A percentile compares a stretch with the other conserved stretches of the same genome.
These are phyloP conservation scores for Chelidonichthys spinosus DNA, from an alignment of 2,797 vertebrate species.

Conservation along the genomic window DNA sequence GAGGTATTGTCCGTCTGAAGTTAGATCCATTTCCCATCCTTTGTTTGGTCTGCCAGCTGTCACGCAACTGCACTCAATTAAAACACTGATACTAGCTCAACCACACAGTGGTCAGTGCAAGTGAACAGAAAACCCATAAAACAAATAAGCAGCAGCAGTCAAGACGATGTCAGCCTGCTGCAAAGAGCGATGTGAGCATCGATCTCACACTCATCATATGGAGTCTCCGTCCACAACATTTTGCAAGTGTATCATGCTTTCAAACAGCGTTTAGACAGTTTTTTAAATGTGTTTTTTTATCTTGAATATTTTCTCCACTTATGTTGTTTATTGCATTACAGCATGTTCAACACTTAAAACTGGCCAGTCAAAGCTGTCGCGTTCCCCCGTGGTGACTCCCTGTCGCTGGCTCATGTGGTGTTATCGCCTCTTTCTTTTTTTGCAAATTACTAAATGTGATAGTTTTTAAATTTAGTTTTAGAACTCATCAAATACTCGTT, in stretches of 20 bases:
- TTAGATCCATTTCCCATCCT: neutral
- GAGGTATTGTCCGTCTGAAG: too few species aligned
- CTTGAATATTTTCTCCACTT: neutral
- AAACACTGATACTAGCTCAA: conserved; percentile 6
- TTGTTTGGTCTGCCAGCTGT: conserved; percentile 6
- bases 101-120: neutral
- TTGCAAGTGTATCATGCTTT: neutral
- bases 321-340: neutral
- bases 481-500: too few species aligned
- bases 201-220: neutral
- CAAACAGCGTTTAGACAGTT: neutral
- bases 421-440: too few species aligned
- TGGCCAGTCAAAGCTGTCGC: neutral
- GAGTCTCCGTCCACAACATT: neutral
- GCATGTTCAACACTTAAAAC: neutral
- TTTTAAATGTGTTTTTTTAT: neutral
- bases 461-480: too few species aligned
- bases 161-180: neutral
- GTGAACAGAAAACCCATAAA: neutral
- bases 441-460: too few species aligned
- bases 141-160: neutral
- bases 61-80: neutral
- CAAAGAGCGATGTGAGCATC: conserved; percentile 12
- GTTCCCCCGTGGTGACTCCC: too few species aligned
- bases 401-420: too few species aligned